A percentile compares a stretch with the other conserved stretches of the same genome.
phyloP scores from a whole-genome alignment of 2,888 invertebrate genomes.

The Pecten maximus region DNA sequence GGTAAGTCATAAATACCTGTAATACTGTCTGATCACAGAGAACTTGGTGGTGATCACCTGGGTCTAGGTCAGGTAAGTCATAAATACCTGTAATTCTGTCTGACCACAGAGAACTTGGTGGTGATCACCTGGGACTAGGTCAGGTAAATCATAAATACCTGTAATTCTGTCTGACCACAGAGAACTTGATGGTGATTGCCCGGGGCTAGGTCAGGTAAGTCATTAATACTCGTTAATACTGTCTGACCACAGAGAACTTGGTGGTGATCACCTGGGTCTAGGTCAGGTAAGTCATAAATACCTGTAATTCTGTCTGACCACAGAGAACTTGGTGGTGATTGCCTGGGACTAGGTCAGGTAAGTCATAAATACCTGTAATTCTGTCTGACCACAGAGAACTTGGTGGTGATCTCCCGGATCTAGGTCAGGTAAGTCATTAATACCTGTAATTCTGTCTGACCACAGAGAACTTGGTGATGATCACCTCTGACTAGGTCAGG shows the following conservation, averaged over 20 bases:
- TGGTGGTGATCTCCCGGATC: neutral
- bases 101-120: neutral
- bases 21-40: constrained; percentile 66
- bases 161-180: neutral
- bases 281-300: constrained; percentile 60
- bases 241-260: constrained; percentile 58
- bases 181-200: neutral
- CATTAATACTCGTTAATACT: neutral
- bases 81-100: constrained; percentile 5
- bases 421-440: neutral
- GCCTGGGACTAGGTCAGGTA: neutral
- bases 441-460: neutral
- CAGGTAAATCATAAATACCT: too few relatives aligned
- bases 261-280: constrained; percentile 64
- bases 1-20: constrained; percentile 57
- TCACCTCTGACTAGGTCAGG: neutral
- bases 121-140: neutral
- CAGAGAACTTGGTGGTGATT: neutral
- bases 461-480: neutral
- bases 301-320: neutral
- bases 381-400: neutral
- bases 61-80: constrained; percentile 65
- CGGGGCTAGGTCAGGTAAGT: neutral
- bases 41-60: constrained; percentile 66
- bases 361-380: neutral